Base-by-base conservation (phyloP, 2,888 invertebrate species). In the Tetranychus truncatus region DNA sequence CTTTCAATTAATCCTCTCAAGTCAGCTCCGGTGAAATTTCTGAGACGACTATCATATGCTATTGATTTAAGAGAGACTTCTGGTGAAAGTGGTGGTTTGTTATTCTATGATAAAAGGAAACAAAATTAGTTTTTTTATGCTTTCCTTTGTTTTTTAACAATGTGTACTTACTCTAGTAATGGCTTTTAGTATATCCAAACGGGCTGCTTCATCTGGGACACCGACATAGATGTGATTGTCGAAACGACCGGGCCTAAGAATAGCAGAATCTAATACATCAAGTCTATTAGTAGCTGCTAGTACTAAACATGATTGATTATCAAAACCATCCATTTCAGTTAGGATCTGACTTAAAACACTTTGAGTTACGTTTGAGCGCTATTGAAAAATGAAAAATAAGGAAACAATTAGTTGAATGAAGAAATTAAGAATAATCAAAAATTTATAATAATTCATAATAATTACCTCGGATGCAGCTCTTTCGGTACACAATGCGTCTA, bases 281-380 rank as follows among this genome's bases (percentile, higher is more conserved):
- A 95, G 95, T 79, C 96, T 86, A 85, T 99, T 99, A 45, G 93
- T 95, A 0, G 97, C 97, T 0, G 94, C 97, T 84, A 99, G 88
- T 24, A 99, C 87, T 82, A 92, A 99, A 6, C 99, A 96, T 1
- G 92, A 92, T 81, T 90, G 89, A 45, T 88, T 88, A 82, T 94
- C 92, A 67, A 97, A 88, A 4, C 97, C 97, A 82, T 99, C 97
- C 96, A 99, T 95, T 86, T 99, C 97, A 0, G 96, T 96, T 73
- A 99, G 84, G 83, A 99, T 85, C 83, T 97, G 96, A 83, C 96
- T 99, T 0, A 99, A 96, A 18, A 99, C 92, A 46, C 96, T 67
- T 24, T 72, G 24, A 21, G 76, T 55, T 24, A 77, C 76, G 44
- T 75, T 75, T 2, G 75, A 76, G 6, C 65, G 71, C 71, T 65